phyloP scores from a whole-genome alignment of 2,797 vertebrate species.

The Acanthurus tractus region DNA sequence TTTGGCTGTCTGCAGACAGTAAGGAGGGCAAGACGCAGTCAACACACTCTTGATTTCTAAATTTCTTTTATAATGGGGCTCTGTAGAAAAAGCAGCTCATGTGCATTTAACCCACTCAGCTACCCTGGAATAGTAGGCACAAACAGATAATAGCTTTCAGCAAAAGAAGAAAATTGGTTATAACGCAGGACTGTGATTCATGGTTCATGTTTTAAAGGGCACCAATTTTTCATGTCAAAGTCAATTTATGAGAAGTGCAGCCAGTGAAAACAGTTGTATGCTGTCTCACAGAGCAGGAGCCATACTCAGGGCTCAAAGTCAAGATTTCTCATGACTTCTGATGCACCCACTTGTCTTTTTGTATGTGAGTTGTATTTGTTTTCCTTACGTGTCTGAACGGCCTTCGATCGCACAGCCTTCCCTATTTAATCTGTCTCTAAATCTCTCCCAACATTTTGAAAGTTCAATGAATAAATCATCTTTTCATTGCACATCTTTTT shows the following conservation, averaged over 20 bases:
- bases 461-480: neutral
- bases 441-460: neutral
- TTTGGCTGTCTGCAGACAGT: slow-evolving; percentile 67
- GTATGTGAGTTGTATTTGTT: neutral
- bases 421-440: neutral
- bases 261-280: slow-evolving; percentile 3
- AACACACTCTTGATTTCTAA: slow-evolving; percentile 77
- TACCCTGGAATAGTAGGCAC: slow-evolving; percentile 41
- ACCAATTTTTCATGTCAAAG: slow-evolving; percentile 29
- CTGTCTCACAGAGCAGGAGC: neutral
- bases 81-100: slow-evolving; percentile 57
- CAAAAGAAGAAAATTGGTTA: slow-evolving; percentile 5
- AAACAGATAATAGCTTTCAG: slow-evolving; percentile 19
- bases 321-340: neutral
- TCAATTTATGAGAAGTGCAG: slow-evolving; percentile 25
- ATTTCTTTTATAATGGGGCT: slow-evolving; percentile 64
- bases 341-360: neutral
- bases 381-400: neutral
- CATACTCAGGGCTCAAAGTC: neutral
- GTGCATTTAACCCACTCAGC: slow-evolving; percentile 66
- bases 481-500: too few relatives aligned
- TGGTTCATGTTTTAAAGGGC: slow-evolving; percentile 27
- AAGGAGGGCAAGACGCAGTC: slow-evolving; percentile 56
- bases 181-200: slow-evolving; percentile 20
- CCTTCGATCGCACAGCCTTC: neutral